Evolutionary conservation across 2,113 vertebrate species (phyloP).

Genomic region (Rhinolophus ferrumequinum): DNA sequence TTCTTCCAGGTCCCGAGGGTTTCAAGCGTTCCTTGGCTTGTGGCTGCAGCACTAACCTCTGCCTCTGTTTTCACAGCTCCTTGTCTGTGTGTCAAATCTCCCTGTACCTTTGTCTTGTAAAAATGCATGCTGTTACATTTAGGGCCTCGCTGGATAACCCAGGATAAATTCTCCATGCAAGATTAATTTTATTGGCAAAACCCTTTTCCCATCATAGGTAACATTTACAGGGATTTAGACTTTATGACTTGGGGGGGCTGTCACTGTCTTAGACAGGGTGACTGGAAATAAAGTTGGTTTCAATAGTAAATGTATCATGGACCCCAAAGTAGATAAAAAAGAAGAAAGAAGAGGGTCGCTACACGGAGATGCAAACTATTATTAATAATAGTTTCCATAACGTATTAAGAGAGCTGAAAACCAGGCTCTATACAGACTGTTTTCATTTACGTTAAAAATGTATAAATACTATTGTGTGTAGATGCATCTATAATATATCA

Average conservation of each 20-base stretch:
- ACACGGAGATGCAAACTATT: not conserved
- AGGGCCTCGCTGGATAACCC: not conserved
- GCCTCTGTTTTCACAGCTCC: not conserved
- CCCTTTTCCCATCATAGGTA: not conserved
- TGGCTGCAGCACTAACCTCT: fast-evolving
- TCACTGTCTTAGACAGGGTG: not conserved
- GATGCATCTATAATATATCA: not conserved
- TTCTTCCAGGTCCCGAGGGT: not conserved
- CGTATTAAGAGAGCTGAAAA: not conserved
- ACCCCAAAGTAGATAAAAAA: not conserved
- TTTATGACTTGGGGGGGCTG: not conserved
- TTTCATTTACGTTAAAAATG: not conserved
- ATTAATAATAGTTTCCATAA: not conserved
- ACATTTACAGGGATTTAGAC: not conserved
- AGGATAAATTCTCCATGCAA: not conserved
- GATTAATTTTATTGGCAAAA: not conserved
- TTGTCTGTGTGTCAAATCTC: not conserved
- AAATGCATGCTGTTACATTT: not conserved
- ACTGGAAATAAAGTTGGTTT: not conserved
- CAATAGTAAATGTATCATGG: not conserved
- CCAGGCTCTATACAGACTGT: not conserved
- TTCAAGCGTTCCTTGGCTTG: not conserved
- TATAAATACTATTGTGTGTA: not conserved
- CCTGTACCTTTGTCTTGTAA: not conserved
- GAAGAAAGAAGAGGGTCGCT: not conserved